Conservation (phyloP, 2,113 vertebrate species). For the Hippocampus mohnikei region DNA sequence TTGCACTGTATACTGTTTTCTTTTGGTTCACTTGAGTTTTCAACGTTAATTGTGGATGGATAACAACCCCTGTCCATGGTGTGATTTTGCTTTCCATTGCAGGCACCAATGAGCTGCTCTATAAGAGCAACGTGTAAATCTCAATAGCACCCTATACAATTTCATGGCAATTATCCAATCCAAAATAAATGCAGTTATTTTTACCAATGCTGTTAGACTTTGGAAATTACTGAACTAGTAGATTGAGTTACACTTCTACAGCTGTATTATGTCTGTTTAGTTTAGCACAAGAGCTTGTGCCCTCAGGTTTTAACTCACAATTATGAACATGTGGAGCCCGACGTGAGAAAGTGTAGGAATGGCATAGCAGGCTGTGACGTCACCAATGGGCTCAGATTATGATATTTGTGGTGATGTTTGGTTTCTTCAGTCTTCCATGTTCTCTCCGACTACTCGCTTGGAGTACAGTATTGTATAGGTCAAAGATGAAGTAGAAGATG, state of each 20-base stretch:
- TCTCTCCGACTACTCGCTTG: too few species aligned
- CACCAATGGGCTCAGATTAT: constrained; percentile 14
- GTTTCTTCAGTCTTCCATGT: background rate
- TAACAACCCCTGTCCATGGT: background rate
- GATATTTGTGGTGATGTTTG: too few species aligned
- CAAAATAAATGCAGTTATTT: background rate
- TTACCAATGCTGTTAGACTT: constrained; percentile 4
- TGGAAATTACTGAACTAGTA: background rate
- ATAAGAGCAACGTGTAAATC: constrained; percentile 31
- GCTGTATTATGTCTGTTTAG: constrained; percentile 20
- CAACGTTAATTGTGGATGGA: too few species aligned
- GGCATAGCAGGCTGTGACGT: constrained; percentile 21
- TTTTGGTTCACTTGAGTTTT: too few species aligned
- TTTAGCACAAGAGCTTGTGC: constrained; percentile 12
- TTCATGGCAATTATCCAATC: constrained; percentile 9
- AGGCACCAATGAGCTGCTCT: constrained; percentile 33
- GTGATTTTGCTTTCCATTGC: constrained; percentile 21
- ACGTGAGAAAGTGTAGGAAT: constrained; percentile 26
- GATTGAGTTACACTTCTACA: constrained; percentile 1
- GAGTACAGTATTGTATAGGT: too few species aligned
- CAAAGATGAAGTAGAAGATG: too few species aligned
- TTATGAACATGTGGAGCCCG: constrained; percentile 24
- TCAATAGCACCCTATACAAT: constrained; percentile 15
- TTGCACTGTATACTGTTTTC: too few species aligned
- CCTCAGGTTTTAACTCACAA: constrained; percentile 17